A percentile compares a stretch with the other conserved stretches of the same genome.
Conservation (phyloP, 2,888 invertebrate genomes). For the Conistra vaccinii region DNA sequence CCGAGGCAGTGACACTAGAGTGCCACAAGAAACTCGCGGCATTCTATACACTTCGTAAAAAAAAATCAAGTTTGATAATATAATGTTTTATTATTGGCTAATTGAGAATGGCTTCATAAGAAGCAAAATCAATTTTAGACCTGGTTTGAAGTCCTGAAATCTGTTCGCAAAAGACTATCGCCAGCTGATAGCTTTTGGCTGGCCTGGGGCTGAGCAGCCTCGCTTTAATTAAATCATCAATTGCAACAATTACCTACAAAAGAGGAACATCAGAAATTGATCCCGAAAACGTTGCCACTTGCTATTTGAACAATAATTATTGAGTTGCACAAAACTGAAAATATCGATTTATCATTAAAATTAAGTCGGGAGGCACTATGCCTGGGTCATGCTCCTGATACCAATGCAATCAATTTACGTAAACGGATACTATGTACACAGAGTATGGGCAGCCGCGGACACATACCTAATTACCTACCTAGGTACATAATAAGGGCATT, state of each 20-base stretch:
- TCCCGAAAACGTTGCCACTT: not conserved
- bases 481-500: conserved; percentile 11
- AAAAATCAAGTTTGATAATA: not conserved
- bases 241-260: not conserved
- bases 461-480: not conserved
- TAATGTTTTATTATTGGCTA: not conserved
- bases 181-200: no score
- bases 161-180: not conserved
- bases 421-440: conserved; percentile 17
- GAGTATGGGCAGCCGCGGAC: not conserved
- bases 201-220: not conserved
- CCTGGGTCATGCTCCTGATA: conserved; percentile 18
- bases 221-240: not conserved
- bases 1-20: no score
- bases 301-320: not conserved
- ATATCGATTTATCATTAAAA: conserved; percentile 27
- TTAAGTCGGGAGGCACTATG: not conserved
- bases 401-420: conserved; percentile 41
- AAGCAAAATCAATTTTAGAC: not conserved
- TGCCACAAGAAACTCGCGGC: no score
- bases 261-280: not conserved
- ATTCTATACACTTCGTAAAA: no score
- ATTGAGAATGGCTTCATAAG: no score
- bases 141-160: not conserved
- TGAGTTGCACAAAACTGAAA: conserved; percentile 24